phyloP scores from a whole-genome alignment of 2,797 vertebrate species.

The Rhinophrynus dorsalis region DNA sequence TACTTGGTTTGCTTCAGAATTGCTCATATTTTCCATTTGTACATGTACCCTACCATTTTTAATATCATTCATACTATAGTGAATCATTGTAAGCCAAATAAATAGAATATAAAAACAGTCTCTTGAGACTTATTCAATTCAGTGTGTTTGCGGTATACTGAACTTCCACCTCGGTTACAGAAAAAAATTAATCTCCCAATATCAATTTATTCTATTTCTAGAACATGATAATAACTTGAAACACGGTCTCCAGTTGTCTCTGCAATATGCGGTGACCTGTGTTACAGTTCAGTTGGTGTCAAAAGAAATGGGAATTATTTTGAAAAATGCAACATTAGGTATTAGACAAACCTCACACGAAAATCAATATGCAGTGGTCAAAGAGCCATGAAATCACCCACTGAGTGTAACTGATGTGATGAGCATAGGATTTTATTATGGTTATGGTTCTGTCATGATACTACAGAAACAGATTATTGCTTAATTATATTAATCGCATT shows the following conservation, averaged over 20 bases:
- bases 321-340: constrained; percentile 34
- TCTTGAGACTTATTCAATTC: constrained; percentile 27
- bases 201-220: constrained; percentile 54
- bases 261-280: constrained; percentile 43
- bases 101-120: constrained; percentile 26
- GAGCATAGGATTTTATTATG: constrained; percentile 5
- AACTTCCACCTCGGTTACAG: constrained; percentile 22
- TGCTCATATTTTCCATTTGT: no score
- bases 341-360: constrained; percentile 32
- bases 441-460: constrained; percentile 22
- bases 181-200: constrained; percentile 15
- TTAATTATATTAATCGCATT: constrained; percentile 44
- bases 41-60: no score
- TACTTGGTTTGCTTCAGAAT: no score
- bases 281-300: constrained; percentile 38
- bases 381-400: constrained; percentile 39
- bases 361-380: constrained; percentile 45
- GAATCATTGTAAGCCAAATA: constrained; percentile 28
- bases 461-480: constrained; percentile 40
- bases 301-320: constrained; percentile 49
- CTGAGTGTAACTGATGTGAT: constrained; percentile 40
- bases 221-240: constrained; percentile 54
- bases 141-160: constrained; percentile 21
- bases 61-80: constrained; percentile 31
- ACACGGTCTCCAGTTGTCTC: constrained; percentile 56